These are phyloP conservation scores for Hetaerina titia DNA, from an alignment of 2,888 invertebrate species.

Conservation along the genomic window DNA sequence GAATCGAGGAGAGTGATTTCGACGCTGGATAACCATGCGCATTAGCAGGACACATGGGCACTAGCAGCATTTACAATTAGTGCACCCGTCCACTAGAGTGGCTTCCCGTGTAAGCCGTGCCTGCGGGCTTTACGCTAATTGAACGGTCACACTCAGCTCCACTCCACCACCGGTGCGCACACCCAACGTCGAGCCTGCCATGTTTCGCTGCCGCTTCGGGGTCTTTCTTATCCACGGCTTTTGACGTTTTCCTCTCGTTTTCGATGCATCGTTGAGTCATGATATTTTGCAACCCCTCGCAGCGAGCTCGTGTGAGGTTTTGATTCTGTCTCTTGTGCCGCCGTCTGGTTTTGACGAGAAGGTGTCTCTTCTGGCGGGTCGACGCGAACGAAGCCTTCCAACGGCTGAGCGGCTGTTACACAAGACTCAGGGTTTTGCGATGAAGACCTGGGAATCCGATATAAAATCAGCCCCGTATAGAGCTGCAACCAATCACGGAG, in stretches of 20 bases:
- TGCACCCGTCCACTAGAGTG: background rate
- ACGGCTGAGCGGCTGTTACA: background rate
- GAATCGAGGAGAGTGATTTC: background rate
- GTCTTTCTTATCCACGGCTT: background rate
- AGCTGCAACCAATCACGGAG: background rate
- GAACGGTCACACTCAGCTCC: background rate
- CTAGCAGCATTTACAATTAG: background rate
- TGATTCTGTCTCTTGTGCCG: background rate
- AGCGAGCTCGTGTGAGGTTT: background rate
- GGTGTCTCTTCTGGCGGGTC: conserved; percentile 20
- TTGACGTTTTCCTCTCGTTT: background rate
- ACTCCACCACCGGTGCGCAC: background rate
- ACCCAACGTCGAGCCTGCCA: background rate
- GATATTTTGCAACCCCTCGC: background rate
- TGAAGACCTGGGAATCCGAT: background rate
- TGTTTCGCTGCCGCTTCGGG: background rate
- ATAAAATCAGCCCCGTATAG: background rate
- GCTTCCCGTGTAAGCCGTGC: conserved; percentile 8
- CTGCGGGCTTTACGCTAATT: background rate
- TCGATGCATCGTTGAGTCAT: background rate
- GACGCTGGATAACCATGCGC: background rate
- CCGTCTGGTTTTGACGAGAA: background rate
- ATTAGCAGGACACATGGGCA: background rate
- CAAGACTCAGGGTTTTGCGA: background rate
- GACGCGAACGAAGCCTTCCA: background rate